These are phyloP conservation scores for Meiosimyza platycephala DNA, from an alignment of 2,888 invertebrate genomes.

Conservation along the genomic window DNA sequence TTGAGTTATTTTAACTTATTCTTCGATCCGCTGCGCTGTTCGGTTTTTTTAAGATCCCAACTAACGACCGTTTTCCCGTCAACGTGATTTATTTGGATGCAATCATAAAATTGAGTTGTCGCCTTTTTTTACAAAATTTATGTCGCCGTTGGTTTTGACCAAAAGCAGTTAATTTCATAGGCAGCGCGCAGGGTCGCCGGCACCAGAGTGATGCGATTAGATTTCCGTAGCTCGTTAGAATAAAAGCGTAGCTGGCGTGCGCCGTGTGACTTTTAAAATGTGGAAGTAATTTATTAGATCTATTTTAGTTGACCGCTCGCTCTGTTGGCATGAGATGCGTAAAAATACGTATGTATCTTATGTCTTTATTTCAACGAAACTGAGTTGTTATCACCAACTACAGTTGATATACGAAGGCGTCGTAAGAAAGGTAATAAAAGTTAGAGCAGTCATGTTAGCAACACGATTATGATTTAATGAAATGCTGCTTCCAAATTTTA, in stretches of 20 bases:
- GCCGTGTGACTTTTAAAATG: neutral
- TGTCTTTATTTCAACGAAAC: neutral
- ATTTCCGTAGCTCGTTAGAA: constrained; percentile 19
- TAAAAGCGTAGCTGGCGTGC: neutral
- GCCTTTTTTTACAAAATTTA: constrained; percentile 8
- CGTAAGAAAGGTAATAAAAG: too few relatives aligned
- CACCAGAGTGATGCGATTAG: constrained; percentile 3
- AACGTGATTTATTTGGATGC: constrained; percentile 24
- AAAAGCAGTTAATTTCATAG: neutral
- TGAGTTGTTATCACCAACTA: constrained; percentile 25
- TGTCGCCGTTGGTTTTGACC: neutral
- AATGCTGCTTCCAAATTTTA: too few relatives aligned
- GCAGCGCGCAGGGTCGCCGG: neutral
- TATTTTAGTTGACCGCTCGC: neutral
- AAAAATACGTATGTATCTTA: neutral
- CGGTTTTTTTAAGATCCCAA: neutral
- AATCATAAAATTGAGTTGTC: constrained; percentile 31
- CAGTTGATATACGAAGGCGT: too few relatives aligned
- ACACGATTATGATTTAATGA: too few relatives aligned
- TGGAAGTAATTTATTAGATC: constrained; percentile 8
- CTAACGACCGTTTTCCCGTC: constrained; percentile 13
- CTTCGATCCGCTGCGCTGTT: neutral
- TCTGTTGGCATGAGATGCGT: neutral
- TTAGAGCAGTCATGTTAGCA: too few relatives aligned
- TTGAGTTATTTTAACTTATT: too few relatives aligned